Percentiles rank a stretch among this genome's conserved stretches.
Evolutionary conservation across 2,113 vertebrate genomes (phyloP).

Genomic region (Bufo bufo): DNA sequence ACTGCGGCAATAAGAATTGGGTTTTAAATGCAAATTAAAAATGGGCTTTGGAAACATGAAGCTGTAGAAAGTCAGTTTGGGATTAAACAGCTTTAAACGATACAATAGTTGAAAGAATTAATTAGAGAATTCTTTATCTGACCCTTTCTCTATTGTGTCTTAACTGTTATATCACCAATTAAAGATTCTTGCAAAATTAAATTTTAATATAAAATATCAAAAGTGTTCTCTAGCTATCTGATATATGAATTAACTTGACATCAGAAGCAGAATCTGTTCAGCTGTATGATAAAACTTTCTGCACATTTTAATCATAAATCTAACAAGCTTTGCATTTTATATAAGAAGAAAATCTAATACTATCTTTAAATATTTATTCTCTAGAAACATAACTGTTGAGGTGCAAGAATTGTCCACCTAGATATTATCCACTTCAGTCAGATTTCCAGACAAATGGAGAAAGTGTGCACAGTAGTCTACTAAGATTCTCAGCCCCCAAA

Average conservation of each 20-base stretch:
- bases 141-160: background rate
- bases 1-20: background rate
- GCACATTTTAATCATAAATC: background rate
- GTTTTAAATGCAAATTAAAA: background rate
- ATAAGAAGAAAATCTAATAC: background rate
- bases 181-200: background rate
- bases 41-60: background rate
- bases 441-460: background rate
- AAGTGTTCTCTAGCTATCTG: conserved; percentile 5
- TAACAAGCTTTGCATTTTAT: conserved; percentile 9
- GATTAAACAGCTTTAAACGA: background rate
- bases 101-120: background rate
- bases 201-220: conserved; percentile 17
- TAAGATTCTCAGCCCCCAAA: background rate
- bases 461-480: background rate
- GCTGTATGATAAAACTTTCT: background rate
- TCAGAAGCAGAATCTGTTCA: background rate
- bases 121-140: background rate
- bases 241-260: background rate
- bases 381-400: background rate
- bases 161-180: background rate
- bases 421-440: background rate
- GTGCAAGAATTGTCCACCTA: background rate
- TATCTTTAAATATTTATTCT: background rate
- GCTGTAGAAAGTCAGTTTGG: background rate